Base-by-base conservation (phyloP, 2,797 vertebrate species). In the Pterois miles region DNA sequence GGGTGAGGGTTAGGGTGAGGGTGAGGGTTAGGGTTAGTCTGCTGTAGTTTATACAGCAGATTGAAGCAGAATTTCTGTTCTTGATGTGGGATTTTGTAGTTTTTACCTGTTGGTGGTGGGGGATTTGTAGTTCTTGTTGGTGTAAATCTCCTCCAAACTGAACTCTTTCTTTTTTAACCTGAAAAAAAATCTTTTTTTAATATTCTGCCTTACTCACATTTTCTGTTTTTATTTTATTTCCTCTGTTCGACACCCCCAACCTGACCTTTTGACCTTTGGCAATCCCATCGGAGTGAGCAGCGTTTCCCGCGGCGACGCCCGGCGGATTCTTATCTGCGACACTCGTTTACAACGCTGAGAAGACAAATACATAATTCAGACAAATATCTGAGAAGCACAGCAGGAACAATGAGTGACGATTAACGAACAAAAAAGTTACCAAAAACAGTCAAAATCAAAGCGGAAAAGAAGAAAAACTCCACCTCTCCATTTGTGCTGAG, bases 131-230 rank as follows among this genome's bases (percentile, higher is more conserved):
- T 99, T 99, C 92, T 99, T 97, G 92, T 99, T 99, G 70, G 97
- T 99, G 83, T 99, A 99, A 85, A 99, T 99, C 94, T 99, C 98
- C 92, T 99, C 98, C 89, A 99, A 94, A 91, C 97, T 99, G 90
- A 99, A 99, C 84, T 97, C 97, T 79, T 98, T 99, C 91, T 99
- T 99, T 92, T 97, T 98, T 85, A 98, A 91, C 88, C 98, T 99
- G 84, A 71, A 92, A 91, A 27, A 16, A 50, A 60, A 38, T 31
- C 8, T 52, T 16, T 36, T 36, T 75, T 36, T 1, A 10, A 22
- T 9, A 27, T 22, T 43, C 54, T 25, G 0, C 2, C 6, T 20
- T 4, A 6, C 5, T 36, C 8, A 2, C 2, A 22, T 68, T 31
- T 56, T 25, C 2, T 23, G 6, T 5, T 8, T 34, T 12, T 16